These are phyloP conservation scores for Melanerpes aurifrons DNA, from an alignment of 2,113 vertebrate species.

Conservation along the genomic window DNA sequence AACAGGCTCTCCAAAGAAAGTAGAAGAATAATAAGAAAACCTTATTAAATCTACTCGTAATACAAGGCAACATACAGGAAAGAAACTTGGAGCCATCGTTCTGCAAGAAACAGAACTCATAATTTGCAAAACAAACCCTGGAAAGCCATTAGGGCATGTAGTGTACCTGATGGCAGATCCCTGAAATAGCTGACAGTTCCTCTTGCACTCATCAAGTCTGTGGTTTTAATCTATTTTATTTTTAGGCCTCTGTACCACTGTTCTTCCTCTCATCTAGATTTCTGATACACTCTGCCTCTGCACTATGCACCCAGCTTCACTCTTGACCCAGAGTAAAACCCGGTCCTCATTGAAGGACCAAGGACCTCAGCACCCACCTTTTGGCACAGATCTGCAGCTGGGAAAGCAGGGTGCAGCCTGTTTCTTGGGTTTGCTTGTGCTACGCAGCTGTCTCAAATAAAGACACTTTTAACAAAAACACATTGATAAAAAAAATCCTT, in stretches of 20 bases:
- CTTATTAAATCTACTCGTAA: neutral
- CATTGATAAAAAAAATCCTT: neutral
- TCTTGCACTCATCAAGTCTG: neutral
- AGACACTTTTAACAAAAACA: neutral
- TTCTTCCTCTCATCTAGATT: neutral
- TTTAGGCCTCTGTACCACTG: neutral
- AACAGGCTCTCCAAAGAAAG: neutral
- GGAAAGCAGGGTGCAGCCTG: neutral
- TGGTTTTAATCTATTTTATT: neutral
- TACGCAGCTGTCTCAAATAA: neutral
- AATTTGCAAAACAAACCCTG: neutral
- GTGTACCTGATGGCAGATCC: neutral
- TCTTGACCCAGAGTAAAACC: neutral
- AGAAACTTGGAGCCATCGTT: neutral
- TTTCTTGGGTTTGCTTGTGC: rapidly evolving
- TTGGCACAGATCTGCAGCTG: neutral
- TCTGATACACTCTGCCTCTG: neutral
- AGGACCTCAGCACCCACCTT: neutral
- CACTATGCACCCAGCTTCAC: neutral
- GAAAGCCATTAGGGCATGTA: neutral
- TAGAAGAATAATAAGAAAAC: neutral
- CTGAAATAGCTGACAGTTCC: neutral
- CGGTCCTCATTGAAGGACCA: neutral
- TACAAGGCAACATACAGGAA: neutral
- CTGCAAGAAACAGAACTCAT: neutral